Base-by-base conservation (phyloP, 2,888 invertebrate species). In the Apocheima hispidaria region DNA sequence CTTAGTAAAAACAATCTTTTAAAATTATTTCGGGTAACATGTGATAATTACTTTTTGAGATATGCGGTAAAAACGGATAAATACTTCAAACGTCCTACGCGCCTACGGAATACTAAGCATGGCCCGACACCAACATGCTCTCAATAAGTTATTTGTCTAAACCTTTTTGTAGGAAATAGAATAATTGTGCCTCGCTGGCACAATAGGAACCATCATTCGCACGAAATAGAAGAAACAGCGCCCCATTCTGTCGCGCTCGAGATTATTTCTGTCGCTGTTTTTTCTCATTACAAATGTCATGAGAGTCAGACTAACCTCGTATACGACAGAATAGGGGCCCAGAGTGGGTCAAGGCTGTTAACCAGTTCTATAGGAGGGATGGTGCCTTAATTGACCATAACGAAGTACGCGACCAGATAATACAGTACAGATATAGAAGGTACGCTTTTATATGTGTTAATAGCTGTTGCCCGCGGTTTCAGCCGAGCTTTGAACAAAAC, bases 381-480 rank as follows among this genome's bases (percentile, higher is more conserved):
- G n/a, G n/a, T n/a, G 35, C 21, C 20, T 40, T 56, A 61, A 62
- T 62, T 49, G 57, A 48, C 52, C 48, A 48, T 60, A 50, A 51
- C 51, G 33, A 60, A 54, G 36, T 53, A 43, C 41, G 40, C 49
- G 12, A 38, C 54, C 53, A 49, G 23, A 36, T 49, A 49, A 44
- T 50, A 54, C 23, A 36, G 16, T 48, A 21, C 23, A 35, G 9
- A 48, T 40, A 18, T 20, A 44, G 30, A 33, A 40, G 36, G n/a
- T n/a, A n/a, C n/a, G n/a, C n/a, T 51, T 21, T n/a, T 21, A n/a
- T 21, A 49, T 33, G 48, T 21, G 7, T 35, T 35, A 21, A 12
- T n/a, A n/a, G n/a, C n/a, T n/a, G n/a, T n/a, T n/a, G n/a, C n/a
- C n/a, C n/a, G n/a, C n/a, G n/a, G n/a, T n/a, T n/a, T n/a, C n/a